Evolutionary conservation across 2,113 vertebrate species (phyloP), one percentile per base, ranked within the genome.

Genomic region (Hemibagrus wyckioides): DNA sequence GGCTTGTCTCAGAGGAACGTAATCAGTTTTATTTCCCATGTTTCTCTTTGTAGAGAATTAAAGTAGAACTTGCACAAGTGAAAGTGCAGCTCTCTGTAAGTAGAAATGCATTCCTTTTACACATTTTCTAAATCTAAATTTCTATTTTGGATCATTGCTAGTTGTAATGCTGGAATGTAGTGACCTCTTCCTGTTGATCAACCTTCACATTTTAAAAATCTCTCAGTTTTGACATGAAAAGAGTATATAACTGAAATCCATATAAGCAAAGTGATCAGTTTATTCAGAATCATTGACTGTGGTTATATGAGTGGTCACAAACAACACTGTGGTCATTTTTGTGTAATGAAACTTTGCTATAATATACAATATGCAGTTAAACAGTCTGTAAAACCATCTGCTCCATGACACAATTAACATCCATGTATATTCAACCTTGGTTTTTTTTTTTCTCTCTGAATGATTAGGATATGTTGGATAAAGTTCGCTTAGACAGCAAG

Each of bases 71-170:
- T 13, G 90, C 94, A 71, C 96, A 96, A 89, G 92, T 99, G 91
- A 98, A 96, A 89, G 95, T 96, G 81, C 96, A 97, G 84, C 92
- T 97, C 69, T 92, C 87, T 93, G 98, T 99, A 95, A 97, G 98
- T 95, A 4, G 7, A 61, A 63, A 44, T 83, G 17, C 41, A 44
- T 3, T 28, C 3, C 48, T 76, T 56, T 48, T 89, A 19, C 9
- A 57, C 2, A 44, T 65, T 48, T 65, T 59, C 0, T 39, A 21
- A 71, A 71, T 1, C 69, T 71, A 48, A 25, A 25, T 75, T 44
- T 48, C 7, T 71, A 41, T 71, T 71, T 71, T 71, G 67, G 65
- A 36, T 19, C 65, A 4, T 63, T 63, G 6, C 57, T 61, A 11
- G 9, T n/a, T 67, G 63, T 67, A 67, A 7, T 67, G 4, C 63